Evolutionary conservation across 1,140 invertebrate genomes (phyloP).

Genomic region (Odontomachus brunneus): DNA sequence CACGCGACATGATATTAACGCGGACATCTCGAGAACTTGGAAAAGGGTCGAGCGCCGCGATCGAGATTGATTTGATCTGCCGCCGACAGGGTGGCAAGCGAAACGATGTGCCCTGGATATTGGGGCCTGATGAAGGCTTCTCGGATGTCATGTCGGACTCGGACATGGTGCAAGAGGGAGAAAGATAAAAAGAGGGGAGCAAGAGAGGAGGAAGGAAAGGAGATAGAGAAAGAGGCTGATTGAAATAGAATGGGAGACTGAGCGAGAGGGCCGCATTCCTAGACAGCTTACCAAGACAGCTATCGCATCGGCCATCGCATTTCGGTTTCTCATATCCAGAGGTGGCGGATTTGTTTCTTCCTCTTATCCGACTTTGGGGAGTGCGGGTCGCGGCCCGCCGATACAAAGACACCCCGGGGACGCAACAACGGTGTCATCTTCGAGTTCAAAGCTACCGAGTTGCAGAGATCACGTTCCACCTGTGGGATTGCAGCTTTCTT

Average conservation of each 20-base stretch:
- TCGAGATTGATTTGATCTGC: slow-evolving; percentile 66
- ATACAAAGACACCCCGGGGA: slow-evolving; percentile 64
- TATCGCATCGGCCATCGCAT: slow-evolving; percentile 78
- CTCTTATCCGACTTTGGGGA: slow-evolving; percentile 68
- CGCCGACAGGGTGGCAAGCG: slow-evolving; percentile 43
- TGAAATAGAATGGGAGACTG: slow-evolving; percentile 60
- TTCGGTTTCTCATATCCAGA: slow-evolving; percentile 78
- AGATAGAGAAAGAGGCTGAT: slow-evolving; percentile 50
- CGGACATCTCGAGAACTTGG: slow-evolving; percentile 60
- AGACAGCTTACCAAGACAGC: slow-evolving; percentile 79
- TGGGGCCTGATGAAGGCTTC: slow-evolving; percentile 69
- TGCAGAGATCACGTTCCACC: slow-evolving; percentile 29
- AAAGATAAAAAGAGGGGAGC: background rate
- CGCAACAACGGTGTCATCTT: slow-evolving; percentile 65
- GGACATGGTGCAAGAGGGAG: slow-evolving; percentile 10
- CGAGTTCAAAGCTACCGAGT: slow-evolving; percentile 55
- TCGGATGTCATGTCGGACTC: slow-evolving; percentile 65
- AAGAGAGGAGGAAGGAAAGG: background rate
- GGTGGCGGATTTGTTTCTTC: slow-evolving; percentile 81
- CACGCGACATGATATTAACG: slow-evolving; percentile 53
- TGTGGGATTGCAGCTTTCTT: background rate
- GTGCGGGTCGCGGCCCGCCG: slow-evolving; percentile 41
- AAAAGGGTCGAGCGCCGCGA: slow-evolving; percentile 50
- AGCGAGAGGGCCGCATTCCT: slow-evolving; percentile 77
- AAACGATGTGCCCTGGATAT: slow-evolving; percentile 62